Conservation (phyloP, 2,113 vertebrate species). For the Salvelinus fontinalis region DNA sequence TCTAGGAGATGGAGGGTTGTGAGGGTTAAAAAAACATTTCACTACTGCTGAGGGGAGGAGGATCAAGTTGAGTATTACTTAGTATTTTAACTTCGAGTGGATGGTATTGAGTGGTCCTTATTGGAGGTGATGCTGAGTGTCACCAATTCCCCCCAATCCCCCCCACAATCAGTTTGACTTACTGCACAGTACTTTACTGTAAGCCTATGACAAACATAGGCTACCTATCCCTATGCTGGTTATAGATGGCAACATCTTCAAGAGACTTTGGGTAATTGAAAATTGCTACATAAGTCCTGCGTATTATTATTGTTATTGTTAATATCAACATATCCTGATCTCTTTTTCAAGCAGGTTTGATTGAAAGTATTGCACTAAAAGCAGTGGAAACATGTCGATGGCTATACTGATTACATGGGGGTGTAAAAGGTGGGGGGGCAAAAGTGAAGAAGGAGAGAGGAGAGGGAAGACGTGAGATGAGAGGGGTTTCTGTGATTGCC, state of each 20-base stretch:
- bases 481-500: background rate
- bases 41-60: constrained; percentile 26
- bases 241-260: background rate
- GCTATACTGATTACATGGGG: background rate
- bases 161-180: constrained; percentile 28
- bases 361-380: background rate
- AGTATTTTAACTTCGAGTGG: constrained; percentile 37
- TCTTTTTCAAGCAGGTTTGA: background rate
- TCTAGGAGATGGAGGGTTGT: constrained; percentile 11
- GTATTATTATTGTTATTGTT: too few species aligned
- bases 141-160: constrained; percentile 24
- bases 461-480: background rate
- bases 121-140: constrained; percentile 47
- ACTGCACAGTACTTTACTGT: background rate
- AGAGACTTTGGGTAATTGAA: too few species aligned
- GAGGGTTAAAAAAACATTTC: background rate
- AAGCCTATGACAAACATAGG: background rate
- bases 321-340: too few species aligned
- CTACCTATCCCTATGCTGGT: too few species aligned
- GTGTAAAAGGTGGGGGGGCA: background rate
- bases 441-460: background rate
- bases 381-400: background rate
- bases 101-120: constrained; percentile 53
- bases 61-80: constrained; percentile 47
- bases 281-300: too few species aligned